Percentiles rank a stretch among this genome's conserved stretches.
Conservation (phyloP, 2,888 invertebrate species). For the Ceramica pisi region DNA sequence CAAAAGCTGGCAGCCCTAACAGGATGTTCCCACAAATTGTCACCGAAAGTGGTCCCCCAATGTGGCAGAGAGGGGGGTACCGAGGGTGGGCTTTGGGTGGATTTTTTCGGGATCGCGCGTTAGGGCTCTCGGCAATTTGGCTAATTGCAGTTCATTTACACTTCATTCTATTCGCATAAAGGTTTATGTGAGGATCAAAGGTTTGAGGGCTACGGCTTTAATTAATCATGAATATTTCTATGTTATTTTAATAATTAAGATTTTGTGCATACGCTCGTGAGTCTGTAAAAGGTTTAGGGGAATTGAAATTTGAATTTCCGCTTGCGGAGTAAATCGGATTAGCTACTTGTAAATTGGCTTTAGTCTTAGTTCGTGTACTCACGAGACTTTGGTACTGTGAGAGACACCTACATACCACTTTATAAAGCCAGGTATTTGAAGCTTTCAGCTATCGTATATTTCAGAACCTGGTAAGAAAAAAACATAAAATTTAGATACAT, state of each 20-base stretch:
- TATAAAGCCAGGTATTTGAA: neutral
- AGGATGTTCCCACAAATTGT: conserved; percentile 71
- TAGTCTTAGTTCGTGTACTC: neutral
- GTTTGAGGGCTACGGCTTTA: conserved; percentile 57
- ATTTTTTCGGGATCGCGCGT: conserved; percentile 71
- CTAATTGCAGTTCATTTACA: conserved; percentile 77
- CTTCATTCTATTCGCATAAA: conserved; percentile 74
- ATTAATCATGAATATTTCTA: conserved; percentile 65
- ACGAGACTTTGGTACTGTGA: neutral
- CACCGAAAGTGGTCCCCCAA: conserved; percentile 65
- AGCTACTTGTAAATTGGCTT: conserved; percentile 12
- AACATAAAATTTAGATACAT: too few relatives aligned
- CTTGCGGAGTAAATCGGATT: conserved; percentile 13
- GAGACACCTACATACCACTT: neutral
- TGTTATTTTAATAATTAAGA: conserved; percentile 52
- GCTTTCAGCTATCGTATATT: neutral
- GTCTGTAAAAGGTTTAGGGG: conserved; percentile 19
- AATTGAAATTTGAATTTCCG: conserved; percentile 30
- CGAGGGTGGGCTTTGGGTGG: conserved; percentile 42
- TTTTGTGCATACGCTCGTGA: conserved; percentile 34
- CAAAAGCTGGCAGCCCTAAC: conserved; percentile 43
- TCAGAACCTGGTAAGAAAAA: too few relatives aligned
- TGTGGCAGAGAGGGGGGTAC: conserved; percentile 39
- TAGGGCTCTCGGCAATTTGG: conserved; percentile 72
- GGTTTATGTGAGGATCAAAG: conserved; percentile 69